Conservation (phyloP, 2,113 vertebrate species). For the Gopherus flavomarginatus region DNA sequence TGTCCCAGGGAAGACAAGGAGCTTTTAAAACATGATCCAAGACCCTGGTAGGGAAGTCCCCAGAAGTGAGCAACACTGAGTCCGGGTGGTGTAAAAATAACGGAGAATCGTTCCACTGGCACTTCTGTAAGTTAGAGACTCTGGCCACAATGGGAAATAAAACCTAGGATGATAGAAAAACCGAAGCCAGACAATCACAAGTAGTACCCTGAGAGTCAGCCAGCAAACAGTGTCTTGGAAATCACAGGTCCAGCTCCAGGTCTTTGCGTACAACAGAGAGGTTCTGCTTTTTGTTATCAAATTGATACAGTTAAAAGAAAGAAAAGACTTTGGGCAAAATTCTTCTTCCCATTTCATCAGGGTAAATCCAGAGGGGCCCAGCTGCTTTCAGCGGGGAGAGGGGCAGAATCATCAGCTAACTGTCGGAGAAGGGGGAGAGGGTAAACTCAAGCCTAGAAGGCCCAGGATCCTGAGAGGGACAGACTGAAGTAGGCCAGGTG, state of each 20-base stretch:
- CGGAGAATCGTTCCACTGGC: not conserved
- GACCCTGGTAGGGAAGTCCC: not conserved
- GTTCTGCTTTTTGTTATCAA: slow-evolving; percentile 46
- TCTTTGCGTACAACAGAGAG: slow-evolving; percentile 21
- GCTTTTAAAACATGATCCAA: not conserved
- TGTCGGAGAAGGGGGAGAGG: not conserved
- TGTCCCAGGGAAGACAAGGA: not conserved
- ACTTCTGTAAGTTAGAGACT: slow-evolving; percentile 43
- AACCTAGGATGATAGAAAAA: slow-evolving; percentile 30
- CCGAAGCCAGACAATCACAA: slow-evolving; percentile 55
- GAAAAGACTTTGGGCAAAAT: slow-evolving; percentile 12
- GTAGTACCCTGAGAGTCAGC: slow-evolving; percentile 27
- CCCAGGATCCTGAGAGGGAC: not conserved
- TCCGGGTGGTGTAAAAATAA: not conserved
- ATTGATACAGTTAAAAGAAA: not conserved
- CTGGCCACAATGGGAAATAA: slow-evolving; percentile 37
- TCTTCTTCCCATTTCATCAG: not conserved
- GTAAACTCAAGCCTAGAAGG: not conserved
- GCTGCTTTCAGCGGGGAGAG: not conserved
- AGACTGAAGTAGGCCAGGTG: not conserved
- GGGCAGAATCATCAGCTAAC: not conserved
- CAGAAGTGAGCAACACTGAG: not conserved
- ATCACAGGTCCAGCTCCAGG: slow-evolving; percentile 9
- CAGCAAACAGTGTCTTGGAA: slow-evolving; percentile 30
- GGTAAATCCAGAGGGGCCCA: not conserved